phyloP scores from a whole-genome alignment of 1,140 invertebrate genomes.

The Homalodisca vitripennis region DNA sequence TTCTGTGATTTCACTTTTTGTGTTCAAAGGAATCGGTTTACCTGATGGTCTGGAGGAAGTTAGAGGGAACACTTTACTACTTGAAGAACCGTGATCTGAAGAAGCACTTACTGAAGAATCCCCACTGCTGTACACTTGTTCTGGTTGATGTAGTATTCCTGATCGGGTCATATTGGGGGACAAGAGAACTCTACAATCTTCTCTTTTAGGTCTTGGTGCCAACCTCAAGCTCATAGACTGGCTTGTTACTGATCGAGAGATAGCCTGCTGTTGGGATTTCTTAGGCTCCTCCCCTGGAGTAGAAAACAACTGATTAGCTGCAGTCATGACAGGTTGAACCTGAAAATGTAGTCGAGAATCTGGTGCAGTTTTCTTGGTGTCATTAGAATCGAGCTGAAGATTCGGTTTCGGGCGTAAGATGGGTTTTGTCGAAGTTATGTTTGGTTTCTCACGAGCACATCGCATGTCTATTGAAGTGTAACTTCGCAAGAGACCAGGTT shows the following conservation, averaged over 20 bases:
- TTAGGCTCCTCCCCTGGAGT: background rate
- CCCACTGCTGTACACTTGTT: constrained; percentile 3
- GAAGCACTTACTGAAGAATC: background rate
- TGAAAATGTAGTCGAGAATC: background rate
- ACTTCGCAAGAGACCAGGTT: constrained; percentile 20
- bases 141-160: background rate
- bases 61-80: background rate
- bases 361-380: background rate
- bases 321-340: background rate
- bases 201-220: background rate
- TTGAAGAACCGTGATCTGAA: background rate
- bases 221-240: background rate
- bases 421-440: constrained; percentile 20
- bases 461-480: constrained; percentile 25
- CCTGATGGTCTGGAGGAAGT: background rate
- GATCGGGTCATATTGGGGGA: background rate
- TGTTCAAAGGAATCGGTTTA: background rate
- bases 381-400: background rate
- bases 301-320: background rate
- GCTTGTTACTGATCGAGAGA: background rate
- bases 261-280: background rate
- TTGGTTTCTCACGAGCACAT: background rate
- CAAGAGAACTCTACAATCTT: background rate
- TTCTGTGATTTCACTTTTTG: background rate
- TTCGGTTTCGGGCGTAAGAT: constrained; percentile 23